Evolutionary conservation across 2,888 invertebrate species (phyloP).

Genomic region (Ectemnius continuus): DNA sequence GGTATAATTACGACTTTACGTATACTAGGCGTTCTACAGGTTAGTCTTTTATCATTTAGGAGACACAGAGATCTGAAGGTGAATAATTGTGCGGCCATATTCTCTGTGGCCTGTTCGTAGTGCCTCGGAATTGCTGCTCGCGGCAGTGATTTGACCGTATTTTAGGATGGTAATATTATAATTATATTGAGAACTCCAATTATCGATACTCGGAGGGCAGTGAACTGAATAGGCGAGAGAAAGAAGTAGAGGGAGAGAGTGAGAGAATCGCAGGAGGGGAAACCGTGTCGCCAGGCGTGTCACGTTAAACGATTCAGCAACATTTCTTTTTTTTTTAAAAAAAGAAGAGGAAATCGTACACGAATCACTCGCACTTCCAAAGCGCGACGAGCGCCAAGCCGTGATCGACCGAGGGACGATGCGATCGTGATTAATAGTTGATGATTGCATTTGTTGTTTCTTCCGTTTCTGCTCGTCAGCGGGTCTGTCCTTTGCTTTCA

Average conservation of each 20-base stretch:
- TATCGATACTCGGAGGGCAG: constrained; percentile 73
- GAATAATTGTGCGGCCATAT: constrained; percentile 77
- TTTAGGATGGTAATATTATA: constrained; percentile 76
- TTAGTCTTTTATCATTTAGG: constrained; percentile 67
- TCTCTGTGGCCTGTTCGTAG: constrained; percentile 78
- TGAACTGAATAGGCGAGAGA: constrained; percentile 52
- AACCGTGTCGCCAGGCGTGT: constrained; percentile 65
- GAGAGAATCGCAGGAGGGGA: constrained; percentile 22
- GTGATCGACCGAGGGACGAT: constrained; percentile 43
- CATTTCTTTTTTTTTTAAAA: constrained; percentile 71
- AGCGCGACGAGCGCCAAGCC: constrained; percentile 42
- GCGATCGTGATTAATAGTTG: constrained; percentile 53
- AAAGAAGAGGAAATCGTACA: constrained; percentile 63
- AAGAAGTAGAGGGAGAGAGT: constrained; percentile 5
- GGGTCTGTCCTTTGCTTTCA: constrained; percentile 39
- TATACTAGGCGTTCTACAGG: constrained; percentile 65
- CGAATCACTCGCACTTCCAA: constrained; percentile 54
- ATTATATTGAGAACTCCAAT: constrained; percentile 73
- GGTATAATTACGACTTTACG: constrained; percentile 65
- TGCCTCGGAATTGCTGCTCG: constrained; percentile 78
- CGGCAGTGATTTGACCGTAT: constrained; percentile 78
- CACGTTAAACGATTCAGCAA: constrained; percentile 74
- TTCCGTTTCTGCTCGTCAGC: constrained; percentile 19
- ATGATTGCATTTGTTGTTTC: constrained; percentile 27
- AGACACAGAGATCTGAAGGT: constrained; percentile 73